A percentile compares a stretch with the other conserved stretches of the same genome.
These are phyloP conservation scores for Catostylus mosaicus DNA, from an alignment of 30 jellyfish, hydroid and myxozoan genomes.

Conservation along the genomic window DNA sequence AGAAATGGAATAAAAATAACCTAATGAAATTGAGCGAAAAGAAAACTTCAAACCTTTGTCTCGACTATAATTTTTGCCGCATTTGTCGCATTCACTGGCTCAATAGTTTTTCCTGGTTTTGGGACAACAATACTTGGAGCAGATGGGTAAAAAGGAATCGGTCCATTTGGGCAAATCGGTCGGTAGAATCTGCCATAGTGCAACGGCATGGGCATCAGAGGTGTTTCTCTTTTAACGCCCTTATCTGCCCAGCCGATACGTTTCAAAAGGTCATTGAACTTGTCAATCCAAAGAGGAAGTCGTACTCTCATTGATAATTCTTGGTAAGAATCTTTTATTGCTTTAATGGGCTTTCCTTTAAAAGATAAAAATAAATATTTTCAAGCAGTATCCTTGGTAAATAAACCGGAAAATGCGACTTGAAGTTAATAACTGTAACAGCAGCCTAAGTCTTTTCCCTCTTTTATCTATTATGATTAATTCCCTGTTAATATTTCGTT, in stretches of 20 bases:
- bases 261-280: slow-evolving; percentile 1
- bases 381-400: no score
- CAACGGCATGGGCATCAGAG: background rate
- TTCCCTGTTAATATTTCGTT: no score
- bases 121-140: no score
- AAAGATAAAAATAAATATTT: background rate
- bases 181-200: slow-evolving; percentile 7
- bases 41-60: background rate
- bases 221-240: background rate
- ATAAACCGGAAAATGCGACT: no score
- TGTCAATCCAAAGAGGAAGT: slow-evolving; percentile 60
- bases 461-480: no score
- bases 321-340: background rate
- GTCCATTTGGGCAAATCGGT: slow-evolving; percentile 6
- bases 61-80: background rate
- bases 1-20: no score
- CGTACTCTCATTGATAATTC: slow-evolving; percentile 7
- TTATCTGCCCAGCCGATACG: slow-evolving; percentile 13
- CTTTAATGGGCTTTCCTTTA: background rate
- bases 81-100: background rate
- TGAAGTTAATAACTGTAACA: no score
- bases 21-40: no score
- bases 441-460: no score
- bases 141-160: background rate
- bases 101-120: background rate